Conservation (phyloP, 2,797 vertebrate species). For the Darevskia mixta region DNA sequence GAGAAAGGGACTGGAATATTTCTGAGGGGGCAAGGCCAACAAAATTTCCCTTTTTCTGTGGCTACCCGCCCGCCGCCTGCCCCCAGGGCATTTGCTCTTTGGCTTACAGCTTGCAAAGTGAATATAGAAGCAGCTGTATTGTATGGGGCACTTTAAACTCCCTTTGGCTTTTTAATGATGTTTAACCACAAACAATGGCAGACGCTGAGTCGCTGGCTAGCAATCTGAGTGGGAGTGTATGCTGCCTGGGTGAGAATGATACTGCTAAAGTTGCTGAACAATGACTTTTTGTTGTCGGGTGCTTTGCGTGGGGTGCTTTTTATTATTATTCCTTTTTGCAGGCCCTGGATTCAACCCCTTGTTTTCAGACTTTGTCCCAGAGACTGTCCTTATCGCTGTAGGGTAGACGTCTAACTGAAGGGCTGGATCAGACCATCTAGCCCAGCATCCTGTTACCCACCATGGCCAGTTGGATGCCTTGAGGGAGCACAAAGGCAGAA, state of each 20-base stretch:
- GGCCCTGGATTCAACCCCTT: neutral
- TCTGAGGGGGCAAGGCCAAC: neutral
- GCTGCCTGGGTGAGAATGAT: neutral
- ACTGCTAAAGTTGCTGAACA: neutral
- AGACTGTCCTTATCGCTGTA: too few species aligned
- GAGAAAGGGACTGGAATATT: neutral
- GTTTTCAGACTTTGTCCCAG: neutral
- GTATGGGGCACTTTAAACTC: neutral
- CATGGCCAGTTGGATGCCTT: too few species aligned
- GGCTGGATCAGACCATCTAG: too few species aligned
- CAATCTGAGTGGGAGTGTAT: neutral
- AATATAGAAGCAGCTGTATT: neutral
- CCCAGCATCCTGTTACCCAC: too few species aligned
- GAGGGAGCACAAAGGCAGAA: too few species aligned
- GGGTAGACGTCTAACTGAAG: too few species aligned
- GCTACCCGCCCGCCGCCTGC: neutral
- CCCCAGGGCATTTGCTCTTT: conserved; percentile 13
- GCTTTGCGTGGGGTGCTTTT: too few species aligned
- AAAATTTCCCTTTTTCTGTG: neutral
- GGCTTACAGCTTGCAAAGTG: neutral
- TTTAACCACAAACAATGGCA: conserved; percentile 3
- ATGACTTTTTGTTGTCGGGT: neutral
- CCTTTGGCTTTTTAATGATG: neutral
- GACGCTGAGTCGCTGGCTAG: neutral
- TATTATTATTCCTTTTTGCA: neutral